phyloP scores from a whole-genome alignment of 2,888 invertebrate species.

The Acleris emargana region DNA sequence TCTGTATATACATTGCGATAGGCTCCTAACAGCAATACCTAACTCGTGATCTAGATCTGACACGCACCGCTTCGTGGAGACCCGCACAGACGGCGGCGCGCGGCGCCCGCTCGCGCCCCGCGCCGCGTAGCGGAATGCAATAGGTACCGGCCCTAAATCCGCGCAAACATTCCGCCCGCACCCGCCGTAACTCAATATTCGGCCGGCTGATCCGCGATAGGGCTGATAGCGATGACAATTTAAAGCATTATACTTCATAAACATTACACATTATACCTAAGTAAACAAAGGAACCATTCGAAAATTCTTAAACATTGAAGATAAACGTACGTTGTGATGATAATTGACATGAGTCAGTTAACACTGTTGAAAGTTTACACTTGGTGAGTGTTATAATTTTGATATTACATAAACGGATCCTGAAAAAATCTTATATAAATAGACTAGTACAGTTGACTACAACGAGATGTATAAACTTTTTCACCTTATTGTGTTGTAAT shows the following conservation, averaged over 20 bases:
- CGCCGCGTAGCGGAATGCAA: slow-evolving; percentile 70
- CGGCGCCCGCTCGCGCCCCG: neutral
- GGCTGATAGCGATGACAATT: slow-evolving; percentile 39
- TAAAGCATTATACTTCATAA: too few species aligned
- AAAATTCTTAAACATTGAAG: neutral
- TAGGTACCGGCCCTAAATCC: slow-evolving; percentile 70
- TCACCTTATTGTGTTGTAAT: too few species aligned
- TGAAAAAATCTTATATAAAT: too few species aligned
- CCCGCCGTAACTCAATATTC: slow-evolving; percentile 68
- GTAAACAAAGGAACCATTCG: too few species aligned
- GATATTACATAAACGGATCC: too few species aligned
- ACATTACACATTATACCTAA: too few species aligned
- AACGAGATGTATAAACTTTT: neutral
- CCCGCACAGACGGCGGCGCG: slow-evolving; percentile 4
- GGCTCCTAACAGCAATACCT: neutral
- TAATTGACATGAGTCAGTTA: neutral
- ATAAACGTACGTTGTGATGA: neutral
- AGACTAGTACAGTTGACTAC: too few species aligned
- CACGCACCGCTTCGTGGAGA: slow-evolving; percentile 4
- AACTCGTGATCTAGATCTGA: slow-evolving; percentile 2
- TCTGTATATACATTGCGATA: neutral
- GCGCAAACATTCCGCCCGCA: slow-evolving; percentile 74
- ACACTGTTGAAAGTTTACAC: neutral
- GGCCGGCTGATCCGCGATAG: slow-evolving; percentile 47
- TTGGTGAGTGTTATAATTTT: too few species aligned